Conservation (phyloP, 2,888 invertebrate genomes). For the Chymomyza amoena region DNA sequence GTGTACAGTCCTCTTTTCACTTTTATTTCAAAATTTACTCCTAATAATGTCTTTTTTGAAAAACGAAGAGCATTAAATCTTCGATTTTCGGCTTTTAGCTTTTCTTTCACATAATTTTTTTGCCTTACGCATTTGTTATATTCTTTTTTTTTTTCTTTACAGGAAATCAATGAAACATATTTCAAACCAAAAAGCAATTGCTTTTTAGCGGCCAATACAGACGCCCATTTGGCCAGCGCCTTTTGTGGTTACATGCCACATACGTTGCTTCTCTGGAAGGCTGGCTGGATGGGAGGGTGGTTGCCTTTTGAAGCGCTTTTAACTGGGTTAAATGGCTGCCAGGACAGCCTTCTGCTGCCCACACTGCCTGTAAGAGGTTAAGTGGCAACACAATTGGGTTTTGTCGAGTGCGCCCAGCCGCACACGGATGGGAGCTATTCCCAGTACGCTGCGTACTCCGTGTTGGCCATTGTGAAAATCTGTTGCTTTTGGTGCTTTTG, state of each 20-base stretch:
- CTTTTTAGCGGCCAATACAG: constrained; percentile 43
- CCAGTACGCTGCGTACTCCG: neutral
- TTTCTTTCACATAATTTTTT: constrained; percentile 33
- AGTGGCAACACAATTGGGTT: constrained; percentile 39
- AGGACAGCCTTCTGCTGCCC: neutral
- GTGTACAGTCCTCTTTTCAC: no score
- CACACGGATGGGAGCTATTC: neutral
- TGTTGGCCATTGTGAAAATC: constrained; percentile 10
- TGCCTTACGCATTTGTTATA: constrained; percentile 39
- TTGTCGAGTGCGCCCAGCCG: constrained; percentile 13
- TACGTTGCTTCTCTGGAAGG: neutral
- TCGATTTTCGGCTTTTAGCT: neutral
- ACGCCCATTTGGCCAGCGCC: constrained; percentile 5
- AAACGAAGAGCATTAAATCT: neutral
- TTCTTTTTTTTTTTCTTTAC: constrained; percentile 40
- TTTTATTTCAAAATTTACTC: no score
- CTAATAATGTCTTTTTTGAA: no score
- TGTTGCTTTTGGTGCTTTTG: constrained; percentile 2
- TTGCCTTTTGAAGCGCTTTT: constrained; percentile 26
- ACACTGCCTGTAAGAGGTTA: constrained; percentile 14
- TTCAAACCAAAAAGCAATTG: constrained; percentile 60
- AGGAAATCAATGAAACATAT: constrained; percentile 68
- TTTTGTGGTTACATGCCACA: constrained; percentile 18
- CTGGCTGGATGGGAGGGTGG: neutral
- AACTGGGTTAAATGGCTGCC: constrained; percentile 36